Evolutionary conservation across 2,113 vertebrate species (phyloP), one percentile per base, ranked within the genome.

Genomic region (Patagioenas fasciata): DNA sequence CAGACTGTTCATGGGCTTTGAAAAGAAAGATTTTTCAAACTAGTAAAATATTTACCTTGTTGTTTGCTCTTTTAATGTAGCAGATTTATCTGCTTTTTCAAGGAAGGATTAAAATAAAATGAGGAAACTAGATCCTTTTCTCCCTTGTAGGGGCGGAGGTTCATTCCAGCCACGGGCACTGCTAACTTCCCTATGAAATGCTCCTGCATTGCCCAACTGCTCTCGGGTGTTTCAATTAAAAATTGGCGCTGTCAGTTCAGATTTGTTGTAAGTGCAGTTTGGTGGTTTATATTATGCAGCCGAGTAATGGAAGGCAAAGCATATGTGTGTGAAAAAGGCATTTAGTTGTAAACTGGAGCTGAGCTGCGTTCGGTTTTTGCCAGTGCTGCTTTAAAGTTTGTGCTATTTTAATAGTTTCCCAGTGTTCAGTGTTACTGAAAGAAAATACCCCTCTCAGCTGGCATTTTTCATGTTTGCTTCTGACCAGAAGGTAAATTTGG

Each of bases 1-100:
- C 71, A 88, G 91, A 78, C 72, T 91, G 58, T 65, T 88, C 36
- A n/a, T 56, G 57, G 65, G 32, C 32, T 74, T 92, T 64, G 42
- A 79, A 71, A 26, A 71, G 66, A 48, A 91, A 88, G 50, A 50
- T 75, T 94, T 93, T 96, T 93, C 62, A 77, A 34, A 28, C 74
- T 80, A 32, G 58, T 72, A 88, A 65, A 81, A 64, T 53, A 77
- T 38, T 94, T 77, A 9, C 3, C 73, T 40, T 94, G 69, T 21
- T 94, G 21, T 38, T 71, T 84, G 13, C 48, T 89, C 75, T 94
- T 95, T 95, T 93, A 72, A 64, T 95, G 92, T 92, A 70, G 70
- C 84, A 62, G 65, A 56, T 87, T 93, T 69, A 54, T 64, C 88
- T 93, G 50, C 10, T 70, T 71, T 83, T 88, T 94, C 65, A 81